These are phyloP conservation scores for Gavialis gangeticus DNA, from an alignment of 2,113 vertebrate species.

Conservation along the genomic window DNA sequence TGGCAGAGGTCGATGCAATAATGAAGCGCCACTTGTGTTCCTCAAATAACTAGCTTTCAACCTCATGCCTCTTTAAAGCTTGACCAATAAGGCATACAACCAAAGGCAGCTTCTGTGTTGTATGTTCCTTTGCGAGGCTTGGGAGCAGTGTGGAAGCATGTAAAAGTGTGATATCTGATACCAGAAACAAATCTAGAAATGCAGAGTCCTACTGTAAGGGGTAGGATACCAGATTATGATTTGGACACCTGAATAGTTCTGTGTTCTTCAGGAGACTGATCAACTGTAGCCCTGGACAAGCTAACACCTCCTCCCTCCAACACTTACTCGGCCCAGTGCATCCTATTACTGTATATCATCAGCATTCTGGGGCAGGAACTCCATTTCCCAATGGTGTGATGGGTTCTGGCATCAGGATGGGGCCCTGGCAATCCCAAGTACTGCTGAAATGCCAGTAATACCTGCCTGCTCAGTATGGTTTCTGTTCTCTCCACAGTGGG, in stretches of 20 bases:
- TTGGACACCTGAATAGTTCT: background rate
- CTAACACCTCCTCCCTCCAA: no score
- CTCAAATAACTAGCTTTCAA: no score
- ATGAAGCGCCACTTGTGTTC: background rate
- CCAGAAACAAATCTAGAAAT: background rate
- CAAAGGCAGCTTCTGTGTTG: background rate
- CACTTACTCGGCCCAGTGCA: background rate
- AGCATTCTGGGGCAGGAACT: background rate
- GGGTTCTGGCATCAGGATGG: background rate
- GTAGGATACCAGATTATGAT: background rate
- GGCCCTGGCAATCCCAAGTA: background rate
- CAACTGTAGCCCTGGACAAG: no score
- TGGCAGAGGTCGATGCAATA: background rate
- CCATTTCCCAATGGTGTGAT: background rate
- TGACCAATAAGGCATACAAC: background rate
- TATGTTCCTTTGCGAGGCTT: background rate
- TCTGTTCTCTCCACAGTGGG: background rate
- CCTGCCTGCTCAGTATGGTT: background rate
- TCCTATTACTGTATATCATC: background rate
- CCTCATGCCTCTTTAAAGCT: background rate
- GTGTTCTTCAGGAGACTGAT: no score
- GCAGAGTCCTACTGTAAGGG: background rate
- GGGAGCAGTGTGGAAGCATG: no score
- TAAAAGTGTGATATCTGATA: background rate
- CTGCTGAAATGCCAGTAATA: background rate